Evolutionary conservation across 2,888 invertebrate genomes (phyloP), one percentile per base, ranked within the genome.

Genomic region (Callyntrura guangdongensis): DNA sequence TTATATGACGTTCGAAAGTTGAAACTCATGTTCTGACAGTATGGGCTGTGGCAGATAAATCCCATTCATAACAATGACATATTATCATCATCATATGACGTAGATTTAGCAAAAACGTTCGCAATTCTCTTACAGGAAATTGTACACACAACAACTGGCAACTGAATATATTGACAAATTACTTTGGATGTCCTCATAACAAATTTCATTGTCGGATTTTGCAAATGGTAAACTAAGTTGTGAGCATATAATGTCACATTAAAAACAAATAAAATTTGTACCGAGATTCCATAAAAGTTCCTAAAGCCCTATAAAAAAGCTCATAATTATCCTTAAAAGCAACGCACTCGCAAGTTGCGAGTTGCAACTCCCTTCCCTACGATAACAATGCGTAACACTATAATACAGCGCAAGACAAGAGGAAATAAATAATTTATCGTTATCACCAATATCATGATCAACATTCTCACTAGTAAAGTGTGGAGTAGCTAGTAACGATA

Each of bases 281-380:
- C 36, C 47, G 72, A 72, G n/a, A 36, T 17, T 72, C 72, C 47
- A 72, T 47, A 72, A 45, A 69, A 27, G 27, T 69, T 20, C 25
- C 5, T 64, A 20, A 64, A 20, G 20, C 17, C 11, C 64, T 22
- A 64, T 22, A 64, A 22, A 64, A 64, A 25, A 64, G 17, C 20
- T 8, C 11, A 64, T 61, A n/a, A 61, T 61, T n/a, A 61, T 1
- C 22, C 12, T 64, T 22, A 11, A 5, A 14, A 53, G 2, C 53
- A 14, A 14, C 17, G 4, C 27, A 14, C 0, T 12, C 27, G 27
- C 14, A 72, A n/a, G n/a, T n/a, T n/a, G n/a, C n/a, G n/a, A n/a
- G n/a, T n/a, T n/a, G n/a, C n/a, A n/a, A n/a, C 22, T 8, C 25
- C 8, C 47, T 72, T 8, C 72, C 72, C 72, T 72, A 72, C 72